Evolutionary conservation across 2,888 invertebrate species (phyloP).

Genomic region (Cantharis nigra): DNA sequence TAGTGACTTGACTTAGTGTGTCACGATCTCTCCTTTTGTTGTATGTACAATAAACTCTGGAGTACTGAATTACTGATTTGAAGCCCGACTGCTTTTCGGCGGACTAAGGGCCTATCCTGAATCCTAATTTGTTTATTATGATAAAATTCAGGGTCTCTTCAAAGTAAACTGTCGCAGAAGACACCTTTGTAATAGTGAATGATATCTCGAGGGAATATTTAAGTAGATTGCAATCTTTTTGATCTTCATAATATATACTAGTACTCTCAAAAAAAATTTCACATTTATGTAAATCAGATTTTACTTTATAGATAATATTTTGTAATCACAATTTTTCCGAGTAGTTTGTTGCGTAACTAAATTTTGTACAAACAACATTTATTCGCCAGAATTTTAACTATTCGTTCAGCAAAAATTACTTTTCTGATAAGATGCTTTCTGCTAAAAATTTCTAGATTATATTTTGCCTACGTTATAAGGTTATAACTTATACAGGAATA

Average conservation of each 20-base stretch:
- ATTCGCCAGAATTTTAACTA: neutral
- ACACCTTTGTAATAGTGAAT: constrained; percentile 12
- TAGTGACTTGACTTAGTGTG: neutral
- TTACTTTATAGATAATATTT: neutral
- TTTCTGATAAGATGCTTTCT: neutral
- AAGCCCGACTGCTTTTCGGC: constrained; percentile 15
- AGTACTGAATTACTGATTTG: constrained; percentile 13
- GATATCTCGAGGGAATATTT: constrained; percentile 12
- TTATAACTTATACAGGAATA: constrained; percentile 17
- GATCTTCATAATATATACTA: constrained; percentile 8
- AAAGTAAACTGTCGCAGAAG: constrained; percentile 32
- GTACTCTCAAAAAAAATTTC: neutral
- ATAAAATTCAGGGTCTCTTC: constrained; percentile 33
- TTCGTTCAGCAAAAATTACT: neutral
- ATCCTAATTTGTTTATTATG: constrained; percentile 41
- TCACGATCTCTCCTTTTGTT: constrained; percentile 9
- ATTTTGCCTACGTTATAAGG: neutral
- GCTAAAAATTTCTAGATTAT: neutral
- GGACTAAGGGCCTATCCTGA: constrained; percentile 24
- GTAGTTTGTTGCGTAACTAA: neutral
- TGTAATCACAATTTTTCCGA: neutral
- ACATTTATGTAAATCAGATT: neutral
- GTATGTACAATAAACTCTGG: constrained; percentile 12
- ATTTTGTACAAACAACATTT: neutral
- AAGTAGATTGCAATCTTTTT: constrained; percentile 19